Conservation (phyloP, 2,888 invertebrate genomes). For the Nipponacmea schrenckii region DNA sequence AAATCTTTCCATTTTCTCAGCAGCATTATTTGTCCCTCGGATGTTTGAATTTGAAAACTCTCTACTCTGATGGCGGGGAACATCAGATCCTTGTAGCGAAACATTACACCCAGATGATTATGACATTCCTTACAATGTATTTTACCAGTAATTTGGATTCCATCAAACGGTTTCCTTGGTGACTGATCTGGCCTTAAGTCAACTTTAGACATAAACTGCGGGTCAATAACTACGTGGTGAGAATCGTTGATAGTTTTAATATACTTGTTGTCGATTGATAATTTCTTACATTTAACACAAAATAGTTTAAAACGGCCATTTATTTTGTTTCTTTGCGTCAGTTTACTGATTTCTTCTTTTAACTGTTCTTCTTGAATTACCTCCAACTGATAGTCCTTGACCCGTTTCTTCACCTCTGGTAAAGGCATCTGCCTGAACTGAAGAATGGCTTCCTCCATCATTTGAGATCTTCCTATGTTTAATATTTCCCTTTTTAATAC, state of each 20-base stretch:
- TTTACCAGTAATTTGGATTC: slow-evolving; percentile 34
- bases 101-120: slow-evolving; percentile 36
- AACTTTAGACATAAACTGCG: slow-evolving; percentile 19
- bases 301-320: slow-evolving; percentile 19
- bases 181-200: slow-evolving; percentile 25
- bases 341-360: slow-evolving; percentile 9
- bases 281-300: slow-evolving; percentile 19
- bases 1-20: slow-evolving; percentile 40
- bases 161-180: slow-evolving; percentile 14
- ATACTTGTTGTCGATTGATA: slow-evolving; percentile 8
- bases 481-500: slow-evolving; percentile 30
- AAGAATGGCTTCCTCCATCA: slow-evolving; percentile 32
- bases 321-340: not conserved
- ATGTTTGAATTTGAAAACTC: slow-evolving; percentile 30
- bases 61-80: slow-evolving; percentile 37
- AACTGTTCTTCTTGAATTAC: slow-evolving; percentile 21
- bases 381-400: slow-evolving; percentile 3
- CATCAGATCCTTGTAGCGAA: slow-evolving; percentile 28
- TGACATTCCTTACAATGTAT: slow-evolving; percentile 39
- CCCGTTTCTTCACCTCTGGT: slow-evolving; percentile 9
- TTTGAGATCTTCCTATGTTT: slow-evolving; percentile 27
- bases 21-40: slow-evolving; percentile 10
- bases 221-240: slow-evolving; percentile 24
- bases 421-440: slow-evolving; percentile 21
- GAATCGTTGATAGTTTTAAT: slow-evolving; percentile 21